Evolutionary conservation across 1,140 invertebrate species (phyloP).

Genomic region (Drosophila ercepeae): DNA sequence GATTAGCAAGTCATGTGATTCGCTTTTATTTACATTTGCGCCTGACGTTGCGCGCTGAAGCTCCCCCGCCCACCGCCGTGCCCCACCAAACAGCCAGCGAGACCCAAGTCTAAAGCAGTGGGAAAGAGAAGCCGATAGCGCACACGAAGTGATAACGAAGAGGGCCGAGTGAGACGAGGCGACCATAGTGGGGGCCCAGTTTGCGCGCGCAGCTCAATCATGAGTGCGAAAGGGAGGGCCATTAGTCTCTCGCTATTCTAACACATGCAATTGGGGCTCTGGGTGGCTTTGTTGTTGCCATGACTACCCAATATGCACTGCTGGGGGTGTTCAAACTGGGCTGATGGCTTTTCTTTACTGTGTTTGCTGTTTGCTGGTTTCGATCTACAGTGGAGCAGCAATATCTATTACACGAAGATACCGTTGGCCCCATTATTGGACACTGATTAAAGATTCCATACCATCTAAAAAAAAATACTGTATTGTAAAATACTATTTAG

Average conservation of each 20-base stretch:
- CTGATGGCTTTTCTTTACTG: slow-evolving; percentile 2
- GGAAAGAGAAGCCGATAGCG: slow-evolving; percentile 22
- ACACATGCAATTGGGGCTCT: slow-evolving; percentile 17
- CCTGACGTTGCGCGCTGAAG: slow-evolving; percentile 50
- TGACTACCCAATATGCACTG: slow-evolving; percentile 45
- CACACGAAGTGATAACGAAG: slow-evolving; percentile 51
- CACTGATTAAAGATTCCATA: slow-evolving; percentile 1
- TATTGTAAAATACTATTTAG: too few species aligned
- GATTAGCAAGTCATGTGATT: slow-evolving; percentile 84
- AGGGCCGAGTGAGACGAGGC: slow-evolving; percentile 24
- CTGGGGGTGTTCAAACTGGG: slow-evolving; percentile 38
- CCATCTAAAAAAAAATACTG: too few species aligned
- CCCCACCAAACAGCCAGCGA: slow-evolving; percentile 1
- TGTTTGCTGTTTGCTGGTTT: slow-evolving; percentile 9
- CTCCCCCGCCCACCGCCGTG: slow-evolving; percentile 4
- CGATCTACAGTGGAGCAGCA: slow-evolving; percentile 22
- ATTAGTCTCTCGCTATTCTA: slow-evolving; percentile 4
- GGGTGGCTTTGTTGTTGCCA: slow-evolving; percentile 16
- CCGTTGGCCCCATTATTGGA: slow-evolving; percentile 4
- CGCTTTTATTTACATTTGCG: slow-evolving; percentile 83
- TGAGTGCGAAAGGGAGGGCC: slow-evolving; percentile 15
- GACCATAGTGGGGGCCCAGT: slow-evolving; percentile 34
- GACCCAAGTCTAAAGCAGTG: slow-evolving; percentile 3
- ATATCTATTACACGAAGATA: neutral
- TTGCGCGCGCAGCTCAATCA: slow-evolving; percentile 56